A percentile compares a stretch with the other conserved stretches of the same genome.
phyloP scores from a whole-genome alignment of 2,113 vertebrate genomes.

The Toxostoma redivivum region DNA sequence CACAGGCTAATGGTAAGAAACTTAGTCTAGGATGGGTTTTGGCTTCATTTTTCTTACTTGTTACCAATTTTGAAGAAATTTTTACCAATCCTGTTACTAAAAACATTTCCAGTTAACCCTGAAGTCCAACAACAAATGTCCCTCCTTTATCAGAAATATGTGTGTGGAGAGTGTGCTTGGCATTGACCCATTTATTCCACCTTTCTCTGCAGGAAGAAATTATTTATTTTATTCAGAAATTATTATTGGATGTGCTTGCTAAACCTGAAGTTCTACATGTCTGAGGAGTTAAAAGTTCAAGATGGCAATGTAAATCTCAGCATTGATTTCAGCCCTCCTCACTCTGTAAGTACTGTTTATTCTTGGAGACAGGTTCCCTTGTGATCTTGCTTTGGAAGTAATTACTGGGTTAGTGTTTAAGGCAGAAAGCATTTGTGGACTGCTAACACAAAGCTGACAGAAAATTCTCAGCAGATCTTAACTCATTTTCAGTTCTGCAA shows the following conservation, averaged over 20 bases:
- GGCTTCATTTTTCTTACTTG: not conserved
- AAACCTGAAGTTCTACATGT: not conserved
- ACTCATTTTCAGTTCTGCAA: not conserved
- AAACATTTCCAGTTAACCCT: not conserved
- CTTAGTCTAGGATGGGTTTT: not conserved
- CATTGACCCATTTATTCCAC: not conserved
- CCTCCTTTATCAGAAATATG: not conserved
- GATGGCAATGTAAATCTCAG: not conserved
- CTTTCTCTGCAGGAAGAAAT: not conserved
- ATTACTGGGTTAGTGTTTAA: not conserved
- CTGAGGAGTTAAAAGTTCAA: not conserved
- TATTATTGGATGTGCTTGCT: not conserved
- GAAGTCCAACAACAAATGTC: not conserved
- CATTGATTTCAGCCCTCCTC: not conserved
- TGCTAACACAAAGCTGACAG: not conserved
- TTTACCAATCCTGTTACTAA: not conserved
- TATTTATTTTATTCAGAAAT: not conserved
- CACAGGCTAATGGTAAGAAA: not conserved
- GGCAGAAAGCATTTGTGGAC: not conserved
- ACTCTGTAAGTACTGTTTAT: not conserved
- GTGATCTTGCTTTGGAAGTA: not conserved
- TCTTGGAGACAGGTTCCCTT: not conserved
- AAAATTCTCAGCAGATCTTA: not conserved
- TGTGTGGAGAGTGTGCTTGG: not conserved
- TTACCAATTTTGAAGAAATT: not conserved